Conservation (phyloP, 2,113 vertebrate genomes). For the Phylloscopus whistleri region DNA sequence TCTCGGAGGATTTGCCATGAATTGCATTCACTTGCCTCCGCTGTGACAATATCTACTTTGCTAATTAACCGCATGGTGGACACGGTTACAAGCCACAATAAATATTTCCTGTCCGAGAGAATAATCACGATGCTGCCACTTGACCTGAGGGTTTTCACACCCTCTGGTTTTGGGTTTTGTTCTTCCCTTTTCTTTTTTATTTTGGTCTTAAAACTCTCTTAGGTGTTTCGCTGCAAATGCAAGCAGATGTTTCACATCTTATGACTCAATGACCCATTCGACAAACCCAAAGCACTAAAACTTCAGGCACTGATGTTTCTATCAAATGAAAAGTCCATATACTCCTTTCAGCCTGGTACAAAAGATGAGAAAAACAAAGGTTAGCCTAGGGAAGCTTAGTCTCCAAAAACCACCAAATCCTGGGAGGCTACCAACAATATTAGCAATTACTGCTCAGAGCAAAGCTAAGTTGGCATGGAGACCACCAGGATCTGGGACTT, state of each 20-base stretch:
- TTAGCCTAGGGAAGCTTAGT: slow-evolving; percentile 48
- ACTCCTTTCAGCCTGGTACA: slow-evolving; percentile 23
- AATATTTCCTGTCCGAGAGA: slow-evolving; percentile 8
- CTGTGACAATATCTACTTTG: slow-evolving; percentile 5
- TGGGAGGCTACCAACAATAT: slow-evolving; percentile 24
- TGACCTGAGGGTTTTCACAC: not conserved
- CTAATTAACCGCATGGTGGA: slow-evolving; percentile 45
- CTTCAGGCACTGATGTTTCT: slow-evolving; percentile 46
- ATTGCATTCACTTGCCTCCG: not conserved
- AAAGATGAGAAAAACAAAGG: slow-evolving; percentile 40
- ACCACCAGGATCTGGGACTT: slow-evolving; percentile 27
- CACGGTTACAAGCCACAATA: slow-evolving; percentile 19
- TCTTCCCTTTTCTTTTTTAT: not conserved
- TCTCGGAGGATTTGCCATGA: slow-evolving; percentile 33
- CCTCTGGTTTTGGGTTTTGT: not conserved
- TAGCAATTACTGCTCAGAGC: slow-evolving; percentile 44
- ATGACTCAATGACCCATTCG: slow-evolving; percentile 54
- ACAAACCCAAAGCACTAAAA: slow-evolving; percentile 56
- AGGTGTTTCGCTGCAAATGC: slow-evolving; percentile 60
- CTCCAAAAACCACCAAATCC: slow-evolving; percentile 17
- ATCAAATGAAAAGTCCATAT: slow-evolving; percentile 67
- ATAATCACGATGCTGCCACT: not conserved
- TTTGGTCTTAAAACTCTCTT: not conserved
- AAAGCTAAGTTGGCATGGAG: slow-evolving; percentile 52
- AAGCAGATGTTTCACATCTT: slow-evolving; percentile 61